Conservation (phyloP, 2,888 invertebrate species). For the Pterostichus madidus region DNA sequence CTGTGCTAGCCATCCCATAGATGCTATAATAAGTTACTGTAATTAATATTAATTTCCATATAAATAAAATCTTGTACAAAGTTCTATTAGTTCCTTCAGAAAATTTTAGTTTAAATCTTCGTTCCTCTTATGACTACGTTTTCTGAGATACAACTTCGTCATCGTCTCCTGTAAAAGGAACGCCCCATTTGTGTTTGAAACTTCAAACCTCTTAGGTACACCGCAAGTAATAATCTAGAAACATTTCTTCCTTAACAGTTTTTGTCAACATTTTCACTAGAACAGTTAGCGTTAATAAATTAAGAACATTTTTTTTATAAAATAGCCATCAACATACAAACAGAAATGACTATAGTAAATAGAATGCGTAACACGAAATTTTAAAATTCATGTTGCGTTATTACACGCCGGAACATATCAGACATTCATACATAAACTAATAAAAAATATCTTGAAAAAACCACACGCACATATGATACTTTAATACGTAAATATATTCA, state of each 20-base stretch:
- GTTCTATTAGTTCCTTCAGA: neutral
- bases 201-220: neutral
- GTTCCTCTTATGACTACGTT: too few species aligned
- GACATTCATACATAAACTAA: conserved; percentile 15
- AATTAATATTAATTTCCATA: too few species aligned
- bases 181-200: conserved; percentile 29
- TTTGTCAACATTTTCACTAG: conserved; percentile 19
- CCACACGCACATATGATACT: conserved; percentile 22
- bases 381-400: conserved; percentile 44
- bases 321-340: conserved; percentile 9
- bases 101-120: too few species aligned
- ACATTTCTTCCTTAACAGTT: neutral
- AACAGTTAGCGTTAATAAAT: conserved; percentile 9
- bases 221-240: conserved; percentile 20
- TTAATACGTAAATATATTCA: conserved; percentile 47
- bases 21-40: too few species aligned
- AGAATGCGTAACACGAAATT: conserved; percentile 26
- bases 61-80: neutral
- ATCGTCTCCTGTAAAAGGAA: conserved; percentile 6
- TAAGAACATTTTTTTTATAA: conserved; percentile 13
- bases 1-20: too few species aligned
- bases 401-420: conserved; percentile 34
- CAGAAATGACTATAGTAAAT: neutral
- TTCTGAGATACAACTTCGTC: conserved; percentile 16
- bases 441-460: conserved; percentile 43